Percentiles rank a stretch among this genome's conserved stretches.
Evolutionary conservation across 2,113 vertebrate species (phyloP).

Genomic region (Eolophus roseicapilla): DNA sequence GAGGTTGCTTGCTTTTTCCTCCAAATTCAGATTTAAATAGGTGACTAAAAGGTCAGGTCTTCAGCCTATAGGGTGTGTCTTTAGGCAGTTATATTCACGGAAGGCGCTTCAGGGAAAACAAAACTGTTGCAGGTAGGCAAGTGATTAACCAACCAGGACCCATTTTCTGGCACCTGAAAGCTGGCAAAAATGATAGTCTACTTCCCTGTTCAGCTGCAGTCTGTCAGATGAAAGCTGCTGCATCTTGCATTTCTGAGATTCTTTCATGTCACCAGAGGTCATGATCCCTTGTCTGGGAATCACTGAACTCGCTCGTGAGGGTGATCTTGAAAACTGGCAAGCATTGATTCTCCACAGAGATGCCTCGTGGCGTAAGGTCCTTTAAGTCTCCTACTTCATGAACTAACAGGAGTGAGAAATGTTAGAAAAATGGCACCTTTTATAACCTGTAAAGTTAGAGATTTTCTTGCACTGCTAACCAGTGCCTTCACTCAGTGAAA

Average conservation of each 20-base stretch:
- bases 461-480: neutral
- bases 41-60: neutral
- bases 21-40: neutral
- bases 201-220: neutral
- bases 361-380: neutral
- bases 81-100: neutral
- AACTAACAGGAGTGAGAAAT: neutral
- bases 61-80: neutral
- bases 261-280: constrained; percentile 28
- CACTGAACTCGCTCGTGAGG: neutral
- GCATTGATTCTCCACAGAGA: neutral
- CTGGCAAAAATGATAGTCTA: neutral
- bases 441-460: neutral
- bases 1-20: neutral
- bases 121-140: neutral
- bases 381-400: neutral
- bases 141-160: constrained; percentile 5
- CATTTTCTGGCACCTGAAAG: constrained; percentile 6
- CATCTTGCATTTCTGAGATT: constrained; percentile 11
- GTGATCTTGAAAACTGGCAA: neutral
- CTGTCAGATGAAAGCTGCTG: constrained; percentile 18
- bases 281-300: neutral
- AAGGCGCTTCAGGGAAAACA: neutral
- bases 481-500: neutral
- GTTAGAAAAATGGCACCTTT: neutral